phyloP scores from a whole-genome alignment of 2,113 vertebrate genomes.

The Rhodinocichla rosea region DNA sequence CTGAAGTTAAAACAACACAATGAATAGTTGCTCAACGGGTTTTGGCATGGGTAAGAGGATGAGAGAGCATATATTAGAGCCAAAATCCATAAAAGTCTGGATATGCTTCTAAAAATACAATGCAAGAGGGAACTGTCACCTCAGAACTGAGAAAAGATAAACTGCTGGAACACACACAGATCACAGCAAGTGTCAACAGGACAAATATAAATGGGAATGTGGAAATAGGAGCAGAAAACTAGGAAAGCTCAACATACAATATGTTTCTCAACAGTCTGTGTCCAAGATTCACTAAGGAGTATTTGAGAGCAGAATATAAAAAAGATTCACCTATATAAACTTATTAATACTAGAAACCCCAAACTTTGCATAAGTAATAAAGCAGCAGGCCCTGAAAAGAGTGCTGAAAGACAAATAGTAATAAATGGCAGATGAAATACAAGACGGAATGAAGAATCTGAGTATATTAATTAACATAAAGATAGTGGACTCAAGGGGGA shows the following conservation, averaged over 20 bases:
- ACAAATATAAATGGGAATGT: background rate
- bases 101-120: background rate
- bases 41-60: background rate
- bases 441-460: background rate
- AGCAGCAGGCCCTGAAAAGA: background rate
- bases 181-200: background rate
- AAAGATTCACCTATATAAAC: background rate
- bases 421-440: background rate
- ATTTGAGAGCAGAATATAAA: background rate
- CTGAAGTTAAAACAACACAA: background rate
- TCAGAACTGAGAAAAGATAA: background rate
- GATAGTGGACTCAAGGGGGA: background rate
- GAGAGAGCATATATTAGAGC: background rate
- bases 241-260: background rate
- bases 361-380: background rate
- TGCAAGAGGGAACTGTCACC: background rate
- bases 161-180: background rate
- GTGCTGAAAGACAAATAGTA: background rate
- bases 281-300: background rate
- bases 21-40: background rate
- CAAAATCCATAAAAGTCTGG: background rate
- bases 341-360: background rate
- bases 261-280: background rate
- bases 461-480: slow-evolving; percentile 10
- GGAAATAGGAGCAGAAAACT: background rate